phyloP scores from a whole-genome alignment of 2,888 invertebrate genomes.

The Alloplasta piceator region DNA sequence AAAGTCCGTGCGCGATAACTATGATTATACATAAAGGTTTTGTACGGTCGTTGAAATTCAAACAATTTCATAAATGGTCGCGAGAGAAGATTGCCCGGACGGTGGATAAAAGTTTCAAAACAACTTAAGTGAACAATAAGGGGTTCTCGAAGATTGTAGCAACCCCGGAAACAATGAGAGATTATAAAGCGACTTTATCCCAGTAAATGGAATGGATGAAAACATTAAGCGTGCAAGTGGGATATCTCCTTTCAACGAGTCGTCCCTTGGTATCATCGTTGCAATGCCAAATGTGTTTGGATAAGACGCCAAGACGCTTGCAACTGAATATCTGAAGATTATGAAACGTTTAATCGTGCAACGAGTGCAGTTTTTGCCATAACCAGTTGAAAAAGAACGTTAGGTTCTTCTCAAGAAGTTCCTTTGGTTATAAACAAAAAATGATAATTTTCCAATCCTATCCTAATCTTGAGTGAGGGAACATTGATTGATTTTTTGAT shows the following conservation, averaged over 20 bases:
- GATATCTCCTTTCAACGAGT: conserved; percentile 34
- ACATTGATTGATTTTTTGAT: too few species aligned
- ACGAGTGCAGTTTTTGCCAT: not conserved
- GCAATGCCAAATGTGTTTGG: conserved; percentile 49
- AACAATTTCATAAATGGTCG: conserved; percentile 4
- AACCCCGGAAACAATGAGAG: conserved; percentile 40
- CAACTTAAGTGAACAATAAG: conserved; percentile 15
- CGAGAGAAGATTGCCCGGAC: conserved; percentile 5
- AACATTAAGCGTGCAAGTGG: conserved; percentile 39
- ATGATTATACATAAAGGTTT: not conserved
- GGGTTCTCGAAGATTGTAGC: conserved; percentile 9
- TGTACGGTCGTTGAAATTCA: conserved; percentile 11
- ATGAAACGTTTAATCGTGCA: conserved; percentile 48
- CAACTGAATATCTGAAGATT: conserved; percentile 51
- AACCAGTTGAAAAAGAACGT: too few species aligned
- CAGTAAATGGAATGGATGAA: conserved; percentile 48
- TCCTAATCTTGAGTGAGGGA: too few species aligned
- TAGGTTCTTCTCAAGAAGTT: too few species aligned
- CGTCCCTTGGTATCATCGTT: conserved; percentile 28
- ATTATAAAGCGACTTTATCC: conserved; percentile 53
- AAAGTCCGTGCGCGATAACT: conserved; percentile 6
- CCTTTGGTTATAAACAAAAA: too few species aligned
- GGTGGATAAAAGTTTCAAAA: conserved; percentile 39
- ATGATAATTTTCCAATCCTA: too few species aligned
- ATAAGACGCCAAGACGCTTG: conserved; percentile 47